These are phyloP conservation scores for Guaruba guarouba DNA, from an alignment of 2,113 vertebrate genomes.

Conservation along the genomic window DNA sequence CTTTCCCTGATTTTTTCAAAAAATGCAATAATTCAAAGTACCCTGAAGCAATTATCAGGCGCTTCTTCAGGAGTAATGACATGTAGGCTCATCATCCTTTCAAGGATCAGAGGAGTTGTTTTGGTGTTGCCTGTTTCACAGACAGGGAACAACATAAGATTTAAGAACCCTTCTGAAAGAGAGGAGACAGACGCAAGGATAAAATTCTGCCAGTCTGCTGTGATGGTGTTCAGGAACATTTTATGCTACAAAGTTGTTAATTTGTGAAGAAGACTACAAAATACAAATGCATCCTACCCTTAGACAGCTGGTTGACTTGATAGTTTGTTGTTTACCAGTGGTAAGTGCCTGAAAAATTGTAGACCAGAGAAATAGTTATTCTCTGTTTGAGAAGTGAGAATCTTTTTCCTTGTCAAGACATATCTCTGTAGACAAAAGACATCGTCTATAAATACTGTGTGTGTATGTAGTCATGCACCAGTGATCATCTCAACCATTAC, in stretches of 20 bases:
- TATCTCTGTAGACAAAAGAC: neutral
- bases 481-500: neutral
- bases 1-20: neutral
- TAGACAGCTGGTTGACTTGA: neutral
- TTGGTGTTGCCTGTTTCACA: neutral
- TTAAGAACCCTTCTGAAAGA: neutral
- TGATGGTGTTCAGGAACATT: neutral
- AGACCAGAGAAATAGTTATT: neutral
- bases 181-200: neutral
- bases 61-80: neutral
- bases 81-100: neutral
- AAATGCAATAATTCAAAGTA: neutral
- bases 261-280: neutral
- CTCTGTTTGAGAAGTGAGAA: neutral
- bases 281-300: neutral
- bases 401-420: neutral
- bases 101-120: neutral
- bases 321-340: neutral
- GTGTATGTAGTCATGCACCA: neutral
- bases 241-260: neutral
- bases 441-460: rapidly evolving
- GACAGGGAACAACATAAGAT: neutral
- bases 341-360: neutral
- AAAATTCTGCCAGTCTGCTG: neutral
- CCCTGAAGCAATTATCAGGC: neutral